A percentile compares a stretch with the other conserved stretches of the same genome.
Evolutionary conservation across 2,113 vertebrate genomes (phyloP).

Genomic region (Rallus limicola): DNA sequence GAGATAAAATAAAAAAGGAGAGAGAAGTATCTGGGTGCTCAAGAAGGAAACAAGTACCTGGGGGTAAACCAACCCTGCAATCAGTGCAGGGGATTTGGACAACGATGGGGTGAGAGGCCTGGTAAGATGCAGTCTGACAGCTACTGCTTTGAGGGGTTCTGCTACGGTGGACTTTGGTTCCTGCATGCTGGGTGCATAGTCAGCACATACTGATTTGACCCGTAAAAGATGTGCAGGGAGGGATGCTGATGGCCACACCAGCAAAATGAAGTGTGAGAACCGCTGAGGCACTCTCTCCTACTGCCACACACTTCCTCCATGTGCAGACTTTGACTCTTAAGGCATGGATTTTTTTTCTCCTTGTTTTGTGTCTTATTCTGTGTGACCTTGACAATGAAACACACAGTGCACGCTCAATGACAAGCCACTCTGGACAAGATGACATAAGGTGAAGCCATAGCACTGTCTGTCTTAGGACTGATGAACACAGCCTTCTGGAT

Average conservation of each 20-base stretch:
- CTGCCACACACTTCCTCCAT: not conserved
- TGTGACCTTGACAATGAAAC: not conserved
- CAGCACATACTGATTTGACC: not conserved
- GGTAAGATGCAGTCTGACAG: not conserved
- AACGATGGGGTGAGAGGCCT: not conserved
- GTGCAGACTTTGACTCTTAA: not conserved
- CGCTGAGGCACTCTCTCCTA: not conserved
- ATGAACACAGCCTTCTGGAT: not conserved
- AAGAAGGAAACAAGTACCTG: not conserved
- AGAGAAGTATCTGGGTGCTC: not conserved
- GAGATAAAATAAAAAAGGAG: not conserved
- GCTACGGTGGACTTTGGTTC: not conserved
- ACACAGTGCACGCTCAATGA: not conserved
- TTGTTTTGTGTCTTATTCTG: not conserved
- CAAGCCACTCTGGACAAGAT: not conserved
- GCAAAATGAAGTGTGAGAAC: not conserved
- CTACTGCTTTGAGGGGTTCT: not conserved
- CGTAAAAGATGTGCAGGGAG: not conserved
- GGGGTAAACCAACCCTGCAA: not conserved
- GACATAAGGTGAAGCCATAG: not conserved
- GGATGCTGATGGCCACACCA: not conserved
- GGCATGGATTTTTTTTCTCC: accelerated
- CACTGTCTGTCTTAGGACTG: not conserved
- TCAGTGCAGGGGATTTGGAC: not conserved
- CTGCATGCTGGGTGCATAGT: accelerated